A percentile compares a stretch with the other conserved stretches of the same genome.
Evolutionary conservation across 2,888 invertebrate species (phyloP).

Genomic region (Kuschelorhynchus macadamiae): DNA sequence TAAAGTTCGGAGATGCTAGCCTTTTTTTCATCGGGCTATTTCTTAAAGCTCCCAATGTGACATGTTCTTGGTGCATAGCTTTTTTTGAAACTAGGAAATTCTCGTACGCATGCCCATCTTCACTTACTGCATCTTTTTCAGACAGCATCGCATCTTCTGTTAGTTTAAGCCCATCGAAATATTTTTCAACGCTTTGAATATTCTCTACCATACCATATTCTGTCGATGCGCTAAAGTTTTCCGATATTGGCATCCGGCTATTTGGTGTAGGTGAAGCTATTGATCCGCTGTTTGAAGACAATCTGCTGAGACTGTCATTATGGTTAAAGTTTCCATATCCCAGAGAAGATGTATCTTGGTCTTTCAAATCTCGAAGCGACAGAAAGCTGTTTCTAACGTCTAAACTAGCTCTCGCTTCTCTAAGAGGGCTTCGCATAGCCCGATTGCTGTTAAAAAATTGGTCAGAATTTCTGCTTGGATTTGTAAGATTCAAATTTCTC

Average conservation of each 20-base stretch:
- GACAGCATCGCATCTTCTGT: conserved; percentile 20
- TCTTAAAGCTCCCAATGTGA: not conserved
- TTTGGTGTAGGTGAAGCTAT: conserved; percentile 63
- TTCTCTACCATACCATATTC: conserved; percentile 44
- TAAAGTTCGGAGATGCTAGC: conserved; percentile 28
- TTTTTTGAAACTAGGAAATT: conserved; percentile 59
- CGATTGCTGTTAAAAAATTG: conserved; percentile 56
- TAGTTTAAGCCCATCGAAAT: conserved; percentile 39
- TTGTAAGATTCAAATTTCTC: conserved; percentile 16
- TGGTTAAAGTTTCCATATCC: conserved; percentile 40
- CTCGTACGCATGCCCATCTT: conserved; percentile 60
- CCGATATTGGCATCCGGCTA: conserved; percentile 82
- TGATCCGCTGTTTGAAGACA: conserved; percentile 69
- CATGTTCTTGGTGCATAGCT: conserved; percentile 3
- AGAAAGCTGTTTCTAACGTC: conserved; percentile 52
- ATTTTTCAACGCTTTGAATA: conserved; percentile 34
- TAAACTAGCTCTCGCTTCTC: conserved; percentile 46
- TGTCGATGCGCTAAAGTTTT: conserved; percentile 74
- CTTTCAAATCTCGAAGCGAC: conserved; percentile 47
- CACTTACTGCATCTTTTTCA: conserved; percentile 23
- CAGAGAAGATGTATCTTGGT: conserved; percentile 12
- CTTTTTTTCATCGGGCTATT: conserved; percentile 28
- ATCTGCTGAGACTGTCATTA: conserved; percentile 50
- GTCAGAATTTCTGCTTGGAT: conserved; percentile 56
- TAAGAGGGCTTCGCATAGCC: conserved; percentile 40